Base-by-base conservation (phyloP, 2,797 vertebrate species). In the Coregonus suidteri region DNA sequence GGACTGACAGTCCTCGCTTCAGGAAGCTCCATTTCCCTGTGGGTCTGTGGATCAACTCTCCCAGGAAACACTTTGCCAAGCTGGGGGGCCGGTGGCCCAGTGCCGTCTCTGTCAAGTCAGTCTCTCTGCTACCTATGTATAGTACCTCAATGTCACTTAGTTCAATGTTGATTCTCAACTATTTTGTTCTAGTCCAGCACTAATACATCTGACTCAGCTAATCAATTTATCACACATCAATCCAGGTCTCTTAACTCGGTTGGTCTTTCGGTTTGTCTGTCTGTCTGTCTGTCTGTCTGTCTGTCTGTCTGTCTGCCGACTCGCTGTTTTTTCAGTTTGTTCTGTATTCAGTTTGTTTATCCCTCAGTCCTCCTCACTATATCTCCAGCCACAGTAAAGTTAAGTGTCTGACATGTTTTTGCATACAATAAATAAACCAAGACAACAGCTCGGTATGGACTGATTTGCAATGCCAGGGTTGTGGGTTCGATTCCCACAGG, bases 1-100 rank as follows among this genome's bases (percentile, higher is more conserved):
- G 96, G 91, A 95, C 96, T 89, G 95, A 94, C 77, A 97, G 96
- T 93, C 96, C 96, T 86, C 96, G 96, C 59, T 95, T 96, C 78
- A 95, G 96, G 91, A 98, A 98, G 83, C 96, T 97, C 59, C 95
- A 98, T 88, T 97, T 98, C 91, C 97, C 97, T 3, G 96, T 97
- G 77, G 97, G 97, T 84, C 93, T 98, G 85, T 98, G 97, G 97
- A 98, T 97, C 90, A 97, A 97, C 89, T 98, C 96, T 1, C 96
- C 97, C 77, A 93, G 96, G 85, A 98, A 98, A 90, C 97, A 97
- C 87, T 95, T 98, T 90, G 96, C 96, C 83, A 98, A 97, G 87
- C 90, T 97, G 62, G 96, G 96, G 64, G 92, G 95, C 51, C 96
- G 97, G 74, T 98, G 97, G 97, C 97, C 97, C 74, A 98, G 97